Percentiles rank a stretch among this genome's conserved stretches.
These are phyloP conservation scores for Pyrocoelia pectoralis DNA, from an alignment of 2,888 invertebrate species.

Conservation along the genomic window DNA sequence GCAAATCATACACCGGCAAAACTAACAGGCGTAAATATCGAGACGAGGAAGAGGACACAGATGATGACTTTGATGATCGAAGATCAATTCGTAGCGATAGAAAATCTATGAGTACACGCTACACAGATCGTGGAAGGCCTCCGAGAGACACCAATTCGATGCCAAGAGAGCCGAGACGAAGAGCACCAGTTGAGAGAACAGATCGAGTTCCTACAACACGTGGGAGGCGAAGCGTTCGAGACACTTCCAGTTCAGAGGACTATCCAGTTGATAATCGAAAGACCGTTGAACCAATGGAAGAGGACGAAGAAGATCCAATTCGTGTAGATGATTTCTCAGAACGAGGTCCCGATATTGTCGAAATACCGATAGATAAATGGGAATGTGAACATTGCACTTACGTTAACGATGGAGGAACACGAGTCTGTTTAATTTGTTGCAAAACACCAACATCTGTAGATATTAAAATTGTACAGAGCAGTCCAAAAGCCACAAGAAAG, in stretches of 20 bases:
- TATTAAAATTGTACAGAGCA: slow-evolving; percentile 41
- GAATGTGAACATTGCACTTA: slow-evolving; percentile 91
- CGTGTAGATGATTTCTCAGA: slow-evolving; percentile 48
- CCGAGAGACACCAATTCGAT: slow-evolving; percentile 50
- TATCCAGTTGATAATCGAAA: slow-evolving; percentile 42
- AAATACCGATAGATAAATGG: slow-evolving; percentile 72
- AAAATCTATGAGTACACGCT: slow-evolving; percentile 48
- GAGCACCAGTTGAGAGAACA: slow-evolving; percentile 44
- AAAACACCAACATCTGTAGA: slow-evolving; percentile 70
- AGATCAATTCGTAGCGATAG: slow-evolving; percentile 56
- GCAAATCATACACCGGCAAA: slow-evolving; percentile 71
- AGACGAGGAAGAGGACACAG: slow-evolving; percentile 60
- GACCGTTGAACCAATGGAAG: slow-evolving; percentile 44
- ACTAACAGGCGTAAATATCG: slow-evolving; percentile 61
- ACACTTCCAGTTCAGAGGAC: slow-evolving; percentile 51
- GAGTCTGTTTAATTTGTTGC: slow-evolving; percentile 86
- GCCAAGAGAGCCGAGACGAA: slow-evolving; percentile 50
- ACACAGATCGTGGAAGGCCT: slow-evolving; percentile 44
- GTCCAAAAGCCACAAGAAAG: slow-evolving; percentile 14
- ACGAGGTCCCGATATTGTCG: slow-evolving; percentile 58
- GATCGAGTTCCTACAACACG: slow-evolving; percentile 48
- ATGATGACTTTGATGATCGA: slow-evolving; percentile 60
- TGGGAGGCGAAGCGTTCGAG: slow-evolving; percentile 44
- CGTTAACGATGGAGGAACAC: slow-evolving; percentile 80
- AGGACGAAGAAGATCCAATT: slow-evolving; percentile 46